Conservation (phyloP, 1,140 invertebrate species). For the Macrobrachium rosenbergii region DNA sequence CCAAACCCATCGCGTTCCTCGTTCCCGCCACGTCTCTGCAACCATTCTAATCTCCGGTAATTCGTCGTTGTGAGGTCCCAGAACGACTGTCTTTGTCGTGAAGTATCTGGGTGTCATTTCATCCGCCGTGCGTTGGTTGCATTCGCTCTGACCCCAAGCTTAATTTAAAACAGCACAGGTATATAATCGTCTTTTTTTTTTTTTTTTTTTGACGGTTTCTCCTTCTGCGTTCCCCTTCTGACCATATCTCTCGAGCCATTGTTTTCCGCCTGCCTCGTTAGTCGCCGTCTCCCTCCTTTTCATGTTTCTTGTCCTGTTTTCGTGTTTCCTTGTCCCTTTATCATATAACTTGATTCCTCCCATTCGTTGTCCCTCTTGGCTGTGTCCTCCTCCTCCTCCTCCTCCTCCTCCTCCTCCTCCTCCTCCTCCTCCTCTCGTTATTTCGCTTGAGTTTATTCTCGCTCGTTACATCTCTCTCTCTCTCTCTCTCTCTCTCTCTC, state of each 20-base stretch:
- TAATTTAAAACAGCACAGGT: too few relatives aligned
- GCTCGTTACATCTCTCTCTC: not conserved
- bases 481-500: conserved; percentile 3
- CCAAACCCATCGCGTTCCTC: not conserved
- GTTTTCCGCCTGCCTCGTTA: not conserved
- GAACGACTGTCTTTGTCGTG: too few relatives aligned
- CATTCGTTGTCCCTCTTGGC: not conserved
- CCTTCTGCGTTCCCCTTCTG: not conserved
- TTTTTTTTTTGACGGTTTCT: not conserved
- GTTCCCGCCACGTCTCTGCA: too few relatives aligned
- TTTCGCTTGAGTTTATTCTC: not conserved
- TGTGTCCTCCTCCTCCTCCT: not conserved
- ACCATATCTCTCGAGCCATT: not conserved
- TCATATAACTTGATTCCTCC: not conserved
- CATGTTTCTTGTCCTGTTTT: too few relatives aligned
- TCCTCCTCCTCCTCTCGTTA: too few relatives aligned
- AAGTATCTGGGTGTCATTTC: not conserved
- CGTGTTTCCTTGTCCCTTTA: not conserved
- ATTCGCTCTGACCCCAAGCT: not conserved
- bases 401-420: too few relatives aligned
- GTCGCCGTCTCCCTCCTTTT: not conserved
- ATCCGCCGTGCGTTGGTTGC: not conserved
- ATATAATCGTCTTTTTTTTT: too few relatives aligned
- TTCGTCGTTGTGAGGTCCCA: too few relatives aligned
- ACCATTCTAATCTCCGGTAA: too few relatives aligned